Conservation (phyloP, 1,140 invertebrate species). For the Drosophila obscura region DNA sequence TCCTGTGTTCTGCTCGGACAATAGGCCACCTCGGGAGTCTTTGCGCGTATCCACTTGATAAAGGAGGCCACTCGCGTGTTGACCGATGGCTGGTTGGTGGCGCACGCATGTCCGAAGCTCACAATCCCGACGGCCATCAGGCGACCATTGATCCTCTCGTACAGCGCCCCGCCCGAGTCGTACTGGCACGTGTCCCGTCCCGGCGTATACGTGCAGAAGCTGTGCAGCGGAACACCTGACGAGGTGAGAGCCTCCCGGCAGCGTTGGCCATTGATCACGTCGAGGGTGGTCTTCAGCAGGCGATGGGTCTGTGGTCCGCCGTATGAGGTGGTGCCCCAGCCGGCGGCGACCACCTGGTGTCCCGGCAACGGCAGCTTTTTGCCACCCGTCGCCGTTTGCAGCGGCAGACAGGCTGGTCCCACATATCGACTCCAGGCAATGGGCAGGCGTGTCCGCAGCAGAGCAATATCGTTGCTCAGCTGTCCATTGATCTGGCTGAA, state of each 20-base stretch:
- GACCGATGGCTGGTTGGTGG: slow-evolving; percentile 85
- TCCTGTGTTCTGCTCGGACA: slow-evolving; percentile 33
- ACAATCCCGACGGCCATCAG: slow-evolving; percentile 86
- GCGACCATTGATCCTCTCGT: slow-evolving; percentile 59
- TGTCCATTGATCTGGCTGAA: slow-evolving; percentile 55
- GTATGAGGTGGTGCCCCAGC: slow-evolving; percentile 81
- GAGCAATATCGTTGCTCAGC: slow-evolving; percentile 74
- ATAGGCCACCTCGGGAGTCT: slow-evolving; percentile 77
- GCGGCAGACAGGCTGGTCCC: slow-evolving; percentile 75
- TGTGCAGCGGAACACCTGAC: slow-evolving; percentile 39
- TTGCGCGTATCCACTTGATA: slow-evolving; percentile 88
- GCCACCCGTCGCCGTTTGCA: slow-evolving; percentile 43
- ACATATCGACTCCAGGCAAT: slow-evolving; percentile 71
- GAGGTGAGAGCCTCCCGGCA: slow-evolving; percentile 46
- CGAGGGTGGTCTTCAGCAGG: slow-evolving; percentile 69
- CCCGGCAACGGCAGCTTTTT: slow-evolving; percentile 47
- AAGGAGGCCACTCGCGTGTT: slow-evolving; percentile 89
- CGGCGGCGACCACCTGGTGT: slow-evolving; percentile 65
- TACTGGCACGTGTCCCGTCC: slow-evolving; percentile 78
- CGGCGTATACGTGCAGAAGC: slow-evolving; percentile 78
- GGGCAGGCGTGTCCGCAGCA: slow-evolving; percentile 54
- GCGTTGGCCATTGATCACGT: slow-evolving; percentile 58
- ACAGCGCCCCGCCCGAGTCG: slow-evolving; percentile 79
- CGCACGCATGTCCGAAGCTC: slow-evolving; percentile 87
- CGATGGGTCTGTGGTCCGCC: slow-evolving; percentile 71